Percentiles rank a stretch among this genome's conserved stretches.
Conservation (phyloP, 2,888 invertebrate genomes). For the Bruchidius siliquastri region DNA sequence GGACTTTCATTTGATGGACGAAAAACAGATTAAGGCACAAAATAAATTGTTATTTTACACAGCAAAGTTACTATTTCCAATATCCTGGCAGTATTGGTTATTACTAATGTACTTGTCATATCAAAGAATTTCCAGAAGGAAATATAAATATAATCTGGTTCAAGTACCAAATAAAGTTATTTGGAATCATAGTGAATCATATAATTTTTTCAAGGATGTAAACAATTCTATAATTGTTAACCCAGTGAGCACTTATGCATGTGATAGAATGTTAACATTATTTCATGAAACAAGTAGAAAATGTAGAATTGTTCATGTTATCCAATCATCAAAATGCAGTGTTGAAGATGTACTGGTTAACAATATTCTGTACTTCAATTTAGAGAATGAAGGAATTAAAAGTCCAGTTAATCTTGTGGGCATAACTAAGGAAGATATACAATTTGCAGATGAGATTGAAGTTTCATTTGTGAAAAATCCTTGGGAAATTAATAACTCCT, state of each 20-base stretch:
- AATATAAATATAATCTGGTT: constrained; percentile 26
- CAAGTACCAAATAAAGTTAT: constrained; percentile 27
- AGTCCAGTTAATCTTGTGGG: constrained; percentile 17
- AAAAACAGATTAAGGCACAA: background rate
- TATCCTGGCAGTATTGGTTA: constrained; percentile 35
- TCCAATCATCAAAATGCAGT: constrained; percentile 13
- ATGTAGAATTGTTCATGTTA: constrained; percentile 20
- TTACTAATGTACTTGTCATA: constrained; percentile 41
- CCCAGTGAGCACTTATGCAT: constrained; percentile 24
- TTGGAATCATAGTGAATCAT: constrained; percentile 15
- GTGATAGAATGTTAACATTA: constrained; percentile 24
- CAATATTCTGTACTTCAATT: constrained; percentile 21
- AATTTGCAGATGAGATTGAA: constrained; percentile 39
- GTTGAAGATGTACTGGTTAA: constrained; percentile 19
- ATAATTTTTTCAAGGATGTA: constrained; percentile 27
- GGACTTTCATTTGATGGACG: constrained; percentile 3
- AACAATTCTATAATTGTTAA: constrained; percentile 35
- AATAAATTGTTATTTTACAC: constrained; percentile 15
- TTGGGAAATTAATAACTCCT: constrained; percentile 37
- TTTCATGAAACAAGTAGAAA: constrained; percentile 14
- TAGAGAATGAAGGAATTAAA: constrained; percentile 10
- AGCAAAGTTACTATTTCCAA: constrained; percentile 25
- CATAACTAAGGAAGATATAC: constrained; percentile 16
- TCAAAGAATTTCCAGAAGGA: constrained; percentile 29
- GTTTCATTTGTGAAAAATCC: constrained; percentile 46